Percentiles rank a stretch among this genome's conserved stretches.
Conservation (phyloP, 2,113 vertebrate species). For the Melierax canorus region DNA sequence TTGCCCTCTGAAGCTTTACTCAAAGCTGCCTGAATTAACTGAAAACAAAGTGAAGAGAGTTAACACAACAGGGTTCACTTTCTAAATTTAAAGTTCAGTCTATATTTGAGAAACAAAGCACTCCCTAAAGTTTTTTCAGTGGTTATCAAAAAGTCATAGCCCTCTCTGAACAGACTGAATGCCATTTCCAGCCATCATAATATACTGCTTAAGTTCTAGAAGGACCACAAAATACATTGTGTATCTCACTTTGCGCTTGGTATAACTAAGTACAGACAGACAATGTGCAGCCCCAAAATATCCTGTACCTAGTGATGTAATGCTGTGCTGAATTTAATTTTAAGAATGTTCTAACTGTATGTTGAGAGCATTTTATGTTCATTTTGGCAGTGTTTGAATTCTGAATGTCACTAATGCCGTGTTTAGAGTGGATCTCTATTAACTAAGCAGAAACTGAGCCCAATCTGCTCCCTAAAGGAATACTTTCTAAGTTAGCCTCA, state of each 20-base stretch:
- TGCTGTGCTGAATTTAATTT: background rate
- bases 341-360: background rate
- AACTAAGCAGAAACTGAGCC: background rate
- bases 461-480: background rate
- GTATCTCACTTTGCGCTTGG: background rate
- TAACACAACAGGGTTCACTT: background rate
- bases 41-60: background rate
- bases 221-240: background rate
- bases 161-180: background rate
- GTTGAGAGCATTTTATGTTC: background rate
- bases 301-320: background rate
- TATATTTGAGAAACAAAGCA: background rate
- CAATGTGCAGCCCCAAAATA: background rate
- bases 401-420: background rate
- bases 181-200: background rate
- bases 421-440: background rate
- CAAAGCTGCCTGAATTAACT: background rate
- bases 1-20: background rate
- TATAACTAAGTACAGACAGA: background rate
- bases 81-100: background rate
- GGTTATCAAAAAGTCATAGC: background rate
- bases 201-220: background rate
- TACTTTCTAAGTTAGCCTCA: background rate
- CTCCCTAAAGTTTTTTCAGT: background rate
- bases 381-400: background rate